Percentiles rank a stretch among this genome's conserved stretches.
Evolutionary conservation across 1,140 invertebrate species (phyloP).

Genomic region (Lepidurus apus): DNA sequence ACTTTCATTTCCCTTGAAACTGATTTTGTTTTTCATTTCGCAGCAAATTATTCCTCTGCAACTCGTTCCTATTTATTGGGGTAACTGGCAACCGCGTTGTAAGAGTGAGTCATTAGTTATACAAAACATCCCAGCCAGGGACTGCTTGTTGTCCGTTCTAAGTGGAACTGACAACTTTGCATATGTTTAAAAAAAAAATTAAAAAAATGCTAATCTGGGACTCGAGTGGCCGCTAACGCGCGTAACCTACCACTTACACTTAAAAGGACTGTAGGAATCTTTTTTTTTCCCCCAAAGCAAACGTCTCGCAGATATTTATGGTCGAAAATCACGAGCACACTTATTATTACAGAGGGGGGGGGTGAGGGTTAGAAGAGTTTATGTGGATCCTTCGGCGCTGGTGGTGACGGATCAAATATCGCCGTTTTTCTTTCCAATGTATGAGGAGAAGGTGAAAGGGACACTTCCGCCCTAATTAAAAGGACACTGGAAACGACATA

Average conservation of each 20-base stretch:
- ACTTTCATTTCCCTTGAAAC: background rate
- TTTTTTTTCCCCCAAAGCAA: background rate
- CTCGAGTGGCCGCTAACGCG: background rate
- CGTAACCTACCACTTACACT: background rate
- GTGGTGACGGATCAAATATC: constrained; percentile 10
- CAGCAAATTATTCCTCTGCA: background rate
- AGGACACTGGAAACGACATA: background rate
- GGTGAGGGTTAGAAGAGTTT: background rate
- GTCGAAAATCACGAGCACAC: background rate
- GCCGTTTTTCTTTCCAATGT: background rate
- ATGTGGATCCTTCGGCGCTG: background rate
- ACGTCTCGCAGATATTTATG: too few relatives aligned
- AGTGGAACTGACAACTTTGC: constrained; percentile 21
- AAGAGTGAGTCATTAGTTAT: background rate
- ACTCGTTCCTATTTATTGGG: background rate
- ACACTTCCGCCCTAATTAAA: constrained; percentile 21
- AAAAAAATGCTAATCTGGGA: constrained; percentile 8
- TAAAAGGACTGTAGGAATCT: background rate
- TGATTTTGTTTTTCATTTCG: background rate
- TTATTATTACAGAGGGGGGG: background rate
- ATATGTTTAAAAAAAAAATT: background rate
- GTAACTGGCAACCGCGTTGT: background rate
- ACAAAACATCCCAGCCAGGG: background rate
- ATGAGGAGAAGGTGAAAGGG: background rate
- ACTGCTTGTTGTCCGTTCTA: constrained; percentile 5